Evolutionary conservation across 2,113 vertebrate genomes (phyloP).

Genomic region (Peucedramus taeniatus): DNA sequence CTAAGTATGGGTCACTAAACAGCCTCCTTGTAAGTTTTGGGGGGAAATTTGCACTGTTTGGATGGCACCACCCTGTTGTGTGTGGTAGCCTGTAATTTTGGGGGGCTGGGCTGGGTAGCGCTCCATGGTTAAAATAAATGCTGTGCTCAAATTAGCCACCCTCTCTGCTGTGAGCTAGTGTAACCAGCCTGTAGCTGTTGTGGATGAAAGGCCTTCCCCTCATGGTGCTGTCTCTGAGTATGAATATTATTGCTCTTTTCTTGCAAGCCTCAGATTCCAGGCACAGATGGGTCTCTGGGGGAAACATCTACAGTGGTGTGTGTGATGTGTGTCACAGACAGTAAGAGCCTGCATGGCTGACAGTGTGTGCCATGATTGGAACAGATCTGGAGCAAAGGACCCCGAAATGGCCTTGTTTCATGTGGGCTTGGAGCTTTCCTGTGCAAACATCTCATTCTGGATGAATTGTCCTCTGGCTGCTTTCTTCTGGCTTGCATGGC

Average conservation of each 20-base stretch:
- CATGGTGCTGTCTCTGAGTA: neutral
- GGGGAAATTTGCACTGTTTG: neutral
- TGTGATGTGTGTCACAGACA: neutral
- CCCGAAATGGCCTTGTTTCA: neutral
- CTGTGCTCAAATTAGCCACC: neutral
- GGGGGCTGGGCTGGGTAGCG: neutral
- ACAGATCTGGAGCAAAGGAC: neutral
- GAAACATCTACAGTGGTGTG: neutral
- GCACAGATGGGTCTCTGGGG: neutral
- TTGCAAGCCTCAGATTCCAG: neutral
- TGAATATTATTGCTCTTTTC: neutral
- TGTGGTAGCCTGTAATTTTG: neutral
- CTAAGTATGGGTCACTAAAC: neutral
- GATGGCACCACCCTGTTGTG: neutral
- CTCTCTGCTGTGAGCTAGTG: neutral
- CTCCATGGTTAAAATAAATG: neutral
- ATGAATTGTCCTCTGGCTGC: neutral
- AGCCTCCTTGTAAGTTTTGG: accelerated
- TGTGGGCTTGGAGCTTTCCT: neutral
- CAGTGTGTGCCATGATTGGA: neutral
- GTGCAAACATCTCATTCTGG: neutral
- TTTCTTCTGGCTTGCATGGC: neutral
- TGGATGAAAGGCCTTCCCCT: neutral
- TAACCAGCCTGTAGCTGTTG: neutral
- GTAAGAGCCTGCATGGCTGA: neutral